Conservation (phyloP, 2,113 vertebrate genomes). For the Otolemur garnettii region DNA sequence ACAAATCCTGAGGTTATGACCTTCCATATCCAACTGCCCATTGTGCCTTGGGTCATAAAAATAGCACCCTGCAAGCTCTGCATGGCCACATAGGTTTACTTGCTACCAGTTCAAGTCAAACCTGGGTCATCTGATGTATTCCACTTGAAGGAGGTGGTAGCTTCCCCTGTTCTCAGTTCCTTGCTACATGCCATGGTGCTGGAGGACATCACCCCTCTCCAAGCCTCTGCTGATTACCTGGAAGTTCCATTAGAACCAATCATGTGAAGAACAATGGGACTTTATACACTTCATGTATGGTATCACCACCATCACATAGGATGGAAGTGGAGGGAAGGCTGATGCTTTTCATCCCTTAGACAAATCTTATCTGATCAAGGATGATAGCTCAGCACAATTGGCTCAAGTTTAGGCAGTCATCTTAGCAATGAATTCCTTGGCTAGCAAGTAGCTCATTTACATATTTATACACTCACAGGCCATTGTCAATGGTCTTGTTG, state of each 20-base stretch:
- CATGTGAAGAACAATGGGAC: not conserved
- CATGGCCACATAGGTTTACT: not conserved
- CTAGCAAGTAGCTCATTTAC: not conserved
- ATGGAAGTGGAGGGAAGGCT: not conserved
- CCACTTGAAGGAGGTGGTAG: not conserved
- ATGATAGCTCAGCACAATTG: not conserved
- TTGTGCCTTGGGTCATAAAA: slow-evolving; percentile 31
- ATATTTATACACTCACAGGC: not conserved
- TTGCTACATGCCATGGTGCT: slow-evolving; percentile 9
- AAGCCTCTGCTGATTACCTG: not conserved
- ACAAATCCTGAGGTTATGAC: not conserved
- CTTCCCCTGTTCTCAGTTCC: not conserved
- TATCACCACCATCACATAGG: not conserved
- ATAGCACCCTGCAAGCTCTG: not conserved
- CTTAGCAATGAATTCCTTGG: not conserved
- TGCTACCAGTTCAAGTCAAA: slow-evolving; percentile 17
- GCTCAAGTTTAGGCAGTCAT: slow-evolving; percentile 9
- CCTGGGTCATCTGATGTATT: not conserved
- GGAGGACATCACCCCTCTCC: not conserved
- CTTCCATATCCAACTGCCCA: not conserved
- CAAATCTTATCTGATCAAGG: slow-evolving; percentile 12
- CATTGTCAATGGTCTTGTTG: not conserved
- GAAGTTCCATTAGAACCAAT: not conserved
- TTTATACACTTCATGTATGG: not conserved
- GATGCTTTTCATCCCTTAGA: slow-evolving; percentile 31